These are phyloP conservation scores for Amniataba percoides DNA, from an alignment of 2,797 vertebrate genomes.

Conservation along the genomic window DNA sequence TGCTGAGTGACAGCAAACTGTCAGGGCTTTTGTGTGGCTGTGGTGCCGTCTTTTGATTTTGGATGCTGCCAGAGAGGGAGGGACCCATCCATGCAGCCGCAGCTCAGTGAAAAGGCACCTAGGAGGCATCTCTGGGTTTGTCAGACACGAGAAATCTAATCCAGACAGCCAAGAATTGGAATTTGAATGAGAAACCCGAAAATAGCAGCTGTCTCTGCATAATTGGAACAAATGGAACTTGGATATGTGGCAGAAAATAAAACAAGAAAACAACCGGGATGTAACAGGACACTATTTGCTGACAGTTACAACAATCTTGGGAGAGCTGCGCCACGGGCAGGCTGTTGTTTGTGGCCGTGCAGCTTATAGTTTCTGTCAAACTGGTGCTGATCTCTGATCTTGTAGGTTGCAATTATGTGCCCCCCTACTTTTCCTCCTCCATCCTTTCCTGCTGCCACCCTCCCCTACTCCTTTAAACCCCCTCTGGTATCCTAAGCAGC, in stretches of 20 bases:
- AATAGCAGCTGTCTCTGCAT: conserved; percentile 76
- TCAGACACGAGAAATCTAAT: conserved; percentile 73
- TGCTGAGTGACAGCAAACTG: conserved; percentile 78
- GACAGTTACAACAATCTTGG: conserved; percentile 67
- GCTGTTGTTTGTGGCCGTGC: conserved; percentile 67
- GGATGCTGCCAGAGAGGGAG: conserved; percentile 66
- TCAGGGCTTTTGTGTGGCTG: conserved; percentile 71
- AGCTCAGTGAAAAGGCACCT: conserved; percentile 73
- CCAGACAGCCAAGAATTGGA: conserved; percentile 64
- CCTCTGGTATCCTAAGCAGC: conserved; percentile 79
- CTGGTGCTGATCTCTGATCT: conserved; percentile 69
- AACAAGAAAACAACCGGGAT: conserved; percentile 68
- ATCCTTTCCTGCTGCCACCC: conserved; percentile 62
- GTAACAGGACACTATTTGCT: conserved; percentile 72
- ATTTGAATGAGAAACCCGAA: conserved; percentile 69
- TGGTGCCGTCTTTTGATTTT: conserved; percentile 72
- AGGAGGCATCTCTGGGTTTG: conserved; percentile 75
- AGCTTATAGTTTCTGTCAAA: conserved; percentile 74
- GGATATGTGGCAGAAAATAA: conserved; percentile 68
- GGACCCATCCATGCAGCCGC: conserved; percentile 68
- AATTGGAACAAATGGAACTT: conserved; percentile 82
- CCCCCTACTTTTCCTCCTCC: conserved; percentile 55
- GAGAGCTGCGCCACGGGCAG: conserved; percentile 52
- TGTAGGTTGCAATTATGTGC: conserved; percentile 76
- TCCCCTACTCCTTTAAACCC: conserved; percentile 63